phyloP scores from a whole-genome alignment of 1,140 invertebrate species.

The Manduca sexta region DNA sequence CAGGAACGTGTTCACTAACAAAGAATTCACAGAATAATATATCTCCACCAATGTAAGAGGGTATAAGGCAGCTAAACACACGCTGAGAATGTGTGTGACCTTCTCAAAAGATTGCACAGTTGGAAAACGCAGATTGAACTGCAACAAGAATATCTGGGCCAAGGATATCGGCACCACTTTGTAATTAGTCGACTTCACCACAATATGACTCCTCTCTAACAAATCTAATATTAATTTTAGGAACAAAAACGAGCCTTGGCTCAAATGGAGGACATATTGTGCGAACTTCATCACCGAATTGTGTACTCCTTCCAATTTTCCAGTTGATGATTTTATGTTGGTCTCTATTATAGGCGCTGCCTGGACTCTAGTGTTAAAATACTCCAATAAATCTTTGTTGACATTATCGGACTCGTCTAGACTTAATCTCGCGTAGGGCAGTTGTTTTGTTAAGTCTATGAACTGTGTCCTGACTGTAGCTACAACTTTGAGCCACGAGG shows the following conservation, averaged over 20 bases:
- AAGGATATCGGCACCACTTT: slow-evolving; percentile 94
- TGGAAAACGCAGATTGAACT: slow-evolving; percentile 95
- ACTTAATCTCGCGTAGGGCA: slow-evolving; percentile 85
- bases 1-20: slow-evolving; percentile 82
- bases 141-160: slow-evolving; percentile 92
- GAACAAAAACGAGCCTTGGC: slow-evolving; percentile 93
- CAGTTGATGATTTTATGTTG: slow-evolving; percentile 85
- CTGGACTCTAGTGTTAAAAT: slow-evolving; percentile 87
- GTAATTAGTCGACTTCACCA: slow-evolving; percentile 93
- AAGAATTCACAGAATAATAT: slow-evolving; percentile 93
- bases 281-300: slow-evolving; percentile 84
- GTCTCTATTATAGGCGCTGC: slow-evolving; percentile 86
- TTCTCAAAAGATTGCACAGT: slow-evolving; percentile 93
- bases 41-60: slow-evolving; percentile 93
- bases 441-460: slow-evolving; percentile 85
- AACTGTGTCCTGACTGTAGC: slow-evolving; percentile 90
- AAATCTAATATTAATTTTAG: slow-evolving; percentile 94
- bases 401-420: slow-evolving; percentile 85
- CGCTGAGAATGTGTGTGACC: slow-evolving; percentile 88
- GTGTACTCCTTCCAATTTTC: slow-evolving; percentile 78
- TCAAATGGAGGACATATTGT: slow-evolving; percentile 86
- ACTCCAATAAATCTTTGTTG: slow-evolving; percentile 89
- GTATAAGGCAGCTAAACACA: slow-evolving; percentile 92
- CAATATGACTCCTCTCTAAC: slow-evolving; percentile 92
- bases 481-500: slow-evolving; percentile 92